A percentile compares a stretch with the other conserved stretches of the same genome.
Evolutionary conservation across 2,888 invertebrate species (phyloP).

Genomic region (Ormyrus thymus): DNA sequence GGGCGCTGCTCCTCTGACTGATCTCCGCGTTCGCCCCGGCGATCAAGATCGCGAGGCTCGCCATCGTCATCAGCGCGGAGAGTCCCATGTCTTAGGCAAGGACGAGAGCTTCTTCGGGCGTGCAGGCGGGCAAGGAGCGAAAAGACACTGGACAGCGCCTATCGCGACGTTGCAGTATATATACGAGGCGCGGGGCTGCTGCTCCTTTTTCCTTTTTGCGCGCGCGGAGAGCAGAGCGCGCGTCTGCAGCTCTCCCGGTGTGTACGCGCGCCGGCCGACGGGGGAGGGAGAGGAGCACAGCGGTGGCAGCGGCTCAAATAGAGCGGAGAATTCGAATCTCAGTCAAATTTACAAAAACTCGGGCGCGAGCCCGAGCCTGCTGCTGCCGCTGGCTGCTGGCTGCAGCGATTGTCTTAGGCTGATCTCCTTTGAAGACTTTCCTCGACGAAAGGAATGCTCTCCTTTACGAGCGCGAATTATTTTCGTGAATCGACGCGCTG

Average conservation of each 20-base stretch:
- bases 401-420: slow-evolving; percentile 41
- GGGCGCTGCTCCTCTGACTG: slow-evolving; percentile 27
- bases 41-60: no score
- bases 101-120: no score
- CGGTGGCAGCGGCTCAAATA: slow-evolving; percentile 69
- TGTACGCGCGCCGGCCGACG: slow-evolving; percentile 51
- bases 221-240: slow-evolving; percentile 61
- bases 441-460: slow-evolving; percentile 25
- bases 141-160: slow-evolving; percentile 67
- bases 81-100: no score
- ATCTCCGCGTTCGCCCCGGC: slow-evolving; percentile 60
- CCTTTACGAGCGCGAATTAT: slow-evolving; percentile 22
- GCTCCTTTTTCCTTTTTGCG: slow-evolving; percentile 72
- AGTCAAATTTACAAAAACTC: slow-evolving; percentile 70
- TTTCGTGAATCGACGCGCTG: not conserved
- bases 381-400: not conserved
- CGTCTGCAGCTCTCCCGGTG: slow-evolving; percentile 42
- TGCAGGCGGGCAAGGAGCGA: slow-evolving; percentile 36
- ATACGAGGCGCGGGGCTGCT: slow-evolving; percentile 65
- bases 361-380: not conserved
- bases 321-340: slow-evolving; percentile 74
- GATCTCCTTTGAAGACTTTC: slow-evolving; percentile 50
- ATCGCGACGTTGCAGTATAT: slow-evolving; percentile 72
- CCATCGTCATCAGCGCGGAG: no score
- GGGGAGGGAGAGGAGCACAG: slow-evolving; percentile 41